A percentile compares a stretch with the other conserved stretches of the same genome.
Evolutionary conservation across 2,113 vertebrate genomes (phyloP).

Genomic region (Ammospiza caudacuta): DNA sequence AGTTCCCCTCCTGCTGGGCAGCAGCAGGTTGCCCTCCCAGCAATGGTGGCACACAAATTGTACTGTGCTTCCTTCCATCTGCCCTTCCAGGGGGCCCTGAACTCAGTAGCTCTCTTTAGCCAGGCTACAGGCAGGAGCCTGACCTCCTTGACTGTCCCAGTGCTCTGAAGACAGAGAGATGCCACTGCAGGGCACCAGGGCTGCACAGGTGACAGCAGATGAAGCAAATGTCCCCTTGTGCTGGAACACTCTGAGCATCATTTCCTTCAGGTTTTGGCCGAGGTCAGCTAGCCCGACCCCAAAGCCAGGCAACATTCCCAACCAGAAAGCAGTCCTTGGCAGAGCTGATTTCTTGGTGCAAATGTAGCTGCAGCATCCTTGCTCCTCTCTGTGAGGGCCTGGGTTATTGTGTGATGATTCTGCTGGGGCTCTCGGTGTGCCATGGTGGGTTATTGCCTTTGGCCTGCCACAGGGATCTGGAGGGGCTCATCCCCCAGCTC

Average conservation of each 20-base stretch:
- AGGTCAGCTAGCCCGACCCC: not conserved
- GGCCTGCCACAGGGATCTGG: not conserved
- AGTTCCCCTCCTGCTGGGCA: not conserved
- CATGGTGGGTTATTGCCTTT: not conserved
- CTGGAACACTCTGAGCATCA: not conserved
- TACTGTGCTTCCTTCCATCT: not conserved
- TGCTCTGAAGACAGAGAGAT: accelerated
- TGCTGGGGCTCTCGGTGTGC: accelerated
- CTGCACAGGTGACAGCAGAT: not conserved
- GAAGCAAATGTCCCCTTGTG: not conserved
- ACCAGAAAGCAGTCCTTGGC: not conserved
- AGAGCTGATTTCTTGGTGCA: not conserved
- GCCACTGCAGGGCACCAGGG: not conserved
- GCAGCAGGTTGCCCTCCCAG: not conserved
- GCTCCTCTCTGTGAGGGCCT: not conserved
- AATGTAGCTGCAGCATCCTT: not conserved
- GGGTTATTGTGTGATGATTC: not conserved
- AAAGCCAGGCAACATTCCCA: not conserved
- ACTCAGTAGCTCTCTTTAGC: not conserved
- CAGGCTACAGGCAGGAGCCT: not conserved
- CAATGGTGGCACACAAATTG: not conserved
- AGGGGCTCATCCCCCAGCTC: not conserved
- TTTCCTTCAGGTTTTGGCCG: not conserved
- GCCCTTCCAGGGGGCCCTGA: not conserved
- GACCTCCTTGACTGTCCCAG: accelerated